phyloP scores from a whole-genome alignment of 2,113 vertebrate genomes.

The Heterochromis multidens region DNA sequence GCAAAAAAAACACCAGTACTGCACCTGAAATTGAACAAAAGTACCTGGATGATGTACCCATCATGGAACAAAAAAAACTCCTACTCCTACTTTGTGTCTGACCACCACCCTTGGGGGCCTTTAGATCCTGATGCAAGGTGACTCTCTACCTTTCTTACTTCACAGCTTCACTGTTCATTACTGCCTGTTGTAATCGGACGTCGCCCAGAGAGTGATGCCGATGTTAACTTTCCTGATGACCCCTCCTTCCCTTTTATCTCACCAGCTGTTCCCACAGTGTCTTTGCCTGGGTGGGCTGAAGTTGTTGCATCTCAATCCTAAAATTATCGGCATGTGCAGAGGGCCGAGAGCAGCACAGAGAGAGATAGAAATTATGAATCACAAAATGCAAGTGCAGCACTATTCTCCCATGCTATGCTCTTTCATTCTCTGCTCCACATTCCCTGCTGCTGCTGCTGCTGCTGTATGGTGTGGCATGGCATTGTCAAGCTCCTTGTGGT shows the following conservation, averaged over 20 bases:
- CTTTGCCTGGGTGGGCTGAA: neutral
- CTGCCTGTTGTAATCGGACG: constrained; percentile 2
- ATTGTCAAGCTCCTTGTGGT: neutral
- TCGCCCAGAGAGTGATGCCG: constrained; percentile 16
- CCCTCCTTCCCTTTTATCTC: neutral
- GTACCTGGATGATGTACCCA: too few relatives aligned
- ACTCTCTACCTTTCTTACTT: constrained; percentile 45
- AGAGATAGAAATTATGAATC: constrained; percentile 13
- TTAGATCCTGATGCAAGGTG: constrained; percentile 24
- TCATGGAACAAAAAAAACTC: too few relatives aligned
- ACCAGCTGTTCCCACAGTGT: neutral
- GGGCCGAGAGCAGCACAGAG: neutral
- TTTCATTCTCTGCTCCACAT: constrained; percentile 30
- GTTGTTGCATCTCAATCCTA: constrained; percentile 25
- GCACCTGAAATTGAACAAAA: too few relatives aligned
- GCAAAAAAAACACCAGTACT: too few relatives aligned
- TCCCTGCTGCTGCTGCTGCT: constrained; percentile 9
- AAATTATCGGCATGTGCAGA: constrained; percentile 35
- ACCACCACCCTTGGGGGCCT: neutral
- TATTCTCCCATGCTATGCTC: neutral
- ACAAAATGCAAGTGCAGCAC: constrained; percentile 47
- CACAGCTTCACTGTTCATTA: constrained; percentile 57
- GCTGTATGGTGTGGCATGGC: neutral
- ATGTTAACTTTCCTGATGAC: neutral
- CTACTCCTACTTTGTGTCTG: neutral